Percentiles rank a stretch among this genome's conserved stretches.
Conservation (phyloP, 2,797 vertebrate genomes). For the Macroramphosus scolopax region DNA sequence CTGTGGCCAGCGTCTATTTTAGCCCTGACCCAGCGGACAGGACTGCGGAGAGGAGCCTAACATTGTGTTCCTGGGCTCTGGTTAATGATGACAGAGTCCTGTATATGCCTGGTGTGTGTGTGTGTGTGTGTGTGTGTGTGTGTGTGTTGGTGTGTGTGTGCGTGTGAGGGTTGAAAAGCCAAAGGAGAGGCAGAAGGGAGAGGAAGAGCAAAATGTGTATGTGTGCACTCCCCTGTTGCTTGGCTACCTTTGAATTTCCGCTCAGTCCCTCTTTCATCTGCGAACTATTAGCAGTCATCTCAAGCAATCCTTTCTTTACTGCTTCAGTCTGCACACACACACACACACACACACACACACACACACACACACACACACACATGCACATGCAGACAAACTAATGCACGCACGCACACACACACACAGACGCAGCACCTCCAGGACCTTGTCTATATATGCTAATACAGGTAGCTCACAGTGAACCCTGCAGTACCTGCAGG, state of each 20-base stretch:
- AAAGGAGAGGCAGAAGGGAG: slow-evolving; percentile 55
- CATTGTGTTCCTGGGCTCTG: slow-evolving; percentile 65
- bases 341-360: too few relatives aligned
- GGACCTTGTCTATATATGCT: too few relatives aligned
- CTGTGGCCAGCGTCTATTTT: slow-evolving; percentile 68
- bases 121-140: slow-evolving; percentile 17
- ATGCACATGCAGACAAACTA: too few relatives aligned
- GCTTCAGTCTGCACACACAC: slow-evolving; percentile 11
- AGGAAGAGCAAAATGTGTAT: slow-evolving; percentile 66
- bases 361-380: too few relatives aligned
- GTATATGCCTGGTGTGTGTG: slow-evolving; percentile 33
- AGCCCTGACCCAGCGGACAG: slow-evolving; percentile 56
- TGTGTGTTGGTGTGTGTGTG: slow-evolving; percentile 22
- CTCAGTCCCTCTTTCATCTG: slow-evolving; percentile 68
- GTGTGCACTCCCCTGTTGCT: slow-evolving; percentile 69
- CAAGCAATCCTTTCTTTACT: slow-evolving; percentile 63
- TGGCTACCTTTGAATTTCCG: slow-evolving; percentile 73
- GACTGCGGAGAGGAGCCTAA: slow-evolving; percentile 61
- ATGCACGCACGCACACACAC: too few relatives aligned
- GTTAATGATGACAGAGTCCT: slow-evolving; percentile 67
- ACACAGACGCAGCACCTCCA: too few relatives aligned
- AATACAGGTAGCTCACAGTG: too few relatives aligned
- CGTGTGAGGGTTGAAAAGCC: slow-evolving; percentile 43
- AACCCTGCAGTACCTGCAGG: too few relatives aligned
- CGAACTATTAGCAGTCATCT: slow-evolving; percentile 75